phyloP scores from a whole-genome alignment of 2,888 invertebrate species.

The Spodoptera picta region DNA sequence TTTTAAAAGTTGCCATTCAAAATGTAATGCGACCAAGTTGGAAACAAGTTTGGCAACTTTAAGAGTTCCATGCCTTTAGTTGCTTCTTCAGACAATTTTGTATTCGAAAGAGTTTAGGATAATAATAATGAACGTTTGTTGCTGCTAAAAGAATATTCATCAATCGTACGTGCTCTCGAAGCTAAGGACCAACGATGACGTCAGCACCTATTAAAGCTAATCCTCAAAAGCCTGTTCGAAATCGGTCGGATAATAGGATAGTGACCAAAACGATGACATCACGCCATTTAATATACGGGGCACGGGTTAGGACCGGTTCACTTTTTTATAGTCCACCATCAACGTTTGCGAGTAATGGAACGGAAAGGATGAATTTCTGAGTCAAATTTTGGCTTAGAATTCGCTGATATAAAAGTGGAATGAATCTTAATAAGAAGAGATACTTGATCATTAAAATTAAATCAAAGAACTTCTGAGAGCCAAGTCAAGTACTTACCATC shows the following conservation, averaged over 20 bases:
- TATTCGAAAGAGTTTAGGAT: neutral
- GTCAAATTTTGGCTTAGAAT: too few relatives aligned
- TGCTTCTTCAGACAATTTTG: neutral
- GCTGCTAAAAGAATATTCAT: too few relatives aligned
- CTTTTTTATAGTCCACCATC: conserved; percentile 48
- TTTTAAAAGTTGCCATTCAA: conserved; percentile 45
- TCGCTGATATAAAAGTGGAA: neutral
- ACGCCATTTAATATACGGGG: conserved; percentile 59
- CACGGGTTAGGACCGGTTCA: conserved; percentile 60
- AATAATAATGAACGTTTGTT: too few relatives aligned
- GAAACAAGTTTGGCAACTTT: conserved; percentile 15
- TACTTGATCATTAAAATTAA: conserved; percentile 8
- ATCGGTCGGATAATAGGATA: conserved; percentile 47
- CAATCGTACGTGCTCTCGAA: too few relatives aligned
- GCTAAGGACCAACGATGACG: neutral
- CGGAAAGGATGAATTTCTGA: conserved; percentile 11
- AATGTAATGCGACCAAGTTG: conserved; percentile 38
- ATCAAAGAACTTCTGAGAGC: neutral
- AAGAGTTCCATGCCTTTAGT: neutral
- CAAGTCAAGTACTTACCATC: conserved; percentile 10
- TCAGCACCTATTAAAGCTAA: neutral
- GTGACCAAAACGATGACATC: conserved; percentile 65
- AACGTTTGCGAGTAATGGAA: conserved; percentile 20
- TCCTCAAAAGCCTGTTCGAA: conserved; percentile 1
- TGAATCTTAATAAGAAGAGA: neutral